These are phyloP conservation scores for Coenonympha glycerion DNA, from an alignment of 2,888 invertebrate species.

Conservation along the genomic window DNA sequence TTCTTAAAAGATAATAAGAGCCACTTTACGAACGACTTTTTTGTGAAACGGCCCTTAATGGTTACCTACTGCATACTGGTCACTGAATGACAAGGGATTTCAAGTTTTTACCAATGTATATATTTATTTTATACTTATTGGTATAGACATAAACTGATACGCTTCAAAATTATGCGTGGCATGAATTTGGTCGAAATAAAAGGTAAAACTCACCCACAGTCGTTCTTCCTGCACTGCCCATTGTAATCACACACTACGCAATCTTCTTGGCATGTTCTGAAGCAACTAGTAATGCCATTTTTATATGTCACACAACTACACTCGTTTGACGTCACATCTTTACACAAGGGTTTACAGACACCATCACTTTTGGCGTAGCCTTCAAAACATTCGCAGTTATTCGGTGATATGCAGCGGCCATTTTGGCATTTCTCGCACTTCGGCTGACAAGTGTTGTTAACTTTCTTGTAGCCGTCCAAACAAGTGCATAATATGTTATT, in stretches of 20 bases:
- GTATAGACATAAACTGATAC: too few species aligned
- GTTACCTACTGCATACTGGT: too few species aligned
- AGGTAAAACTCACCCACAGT: constrained; percentile 22
- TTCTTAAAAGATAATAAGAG: too few species aligned
- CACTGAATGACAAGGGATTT: too few species aligned
- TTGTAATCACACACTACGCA: constrained; percentile 33
- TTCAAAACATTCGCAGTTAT: constrained; percentile 63
- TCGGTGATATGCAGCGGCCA: constrained; percentile 66
- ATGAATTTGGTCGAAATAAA: too few species aligned
- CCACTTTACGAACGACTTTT: too few species aligned
- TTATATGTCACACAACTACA: constrained; percentile 61
- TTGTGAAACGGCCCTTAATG: too few species aligned
- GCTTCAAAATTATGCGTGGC: too few species aligned
- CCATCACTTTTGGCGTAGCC: not conserved
- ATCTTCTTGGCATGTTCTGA: constrained; percentile 31
- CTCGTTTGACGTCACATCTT: constrained; percentile 40
- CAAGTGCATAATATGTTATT: too few species aligned
- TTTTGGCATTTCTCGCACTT: constrained; percentile 33
- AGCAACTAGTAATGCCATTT: constrained; percentile 30
- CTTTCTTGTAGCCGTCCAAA: constrained; percentile 34
- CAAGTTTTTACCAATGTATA: too few species aligned
- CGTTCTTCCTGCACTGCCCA: constrained; percentile 23
- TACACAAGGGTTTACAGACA: not conserved
- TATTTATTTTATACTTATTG: too few species aligned
- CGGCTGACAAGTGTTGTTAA: constrained; percentile 31